Conservation (phyloP, 1,140 invertebrate species). For the Leptinotarsa texana region DNA sequence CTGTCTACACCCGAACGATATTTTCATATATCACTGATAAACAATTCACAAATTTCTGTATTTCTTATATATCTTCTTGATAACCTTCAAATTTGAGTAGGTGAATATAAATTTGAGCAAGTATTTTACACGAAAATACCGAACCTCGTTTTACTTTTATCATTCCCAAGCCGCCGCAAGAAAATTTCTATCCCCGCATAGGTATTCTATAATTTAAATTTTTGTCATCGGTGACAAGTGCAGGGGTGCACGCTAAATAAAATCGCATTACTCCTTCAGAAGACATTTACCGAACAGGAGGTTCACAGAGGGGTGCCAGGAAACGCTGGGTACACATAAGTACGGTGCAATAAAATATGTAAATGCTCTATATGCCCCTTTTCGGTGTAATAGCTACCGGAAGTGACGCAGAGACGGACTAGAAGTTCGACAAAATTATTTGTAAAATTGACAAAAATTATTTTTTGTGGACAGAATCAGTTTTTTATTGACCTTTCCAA, state of each 20-base stretch:
- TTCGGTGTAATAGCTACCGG: constrained; percentile 39
- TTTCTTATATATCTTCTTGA: too few species aligned
- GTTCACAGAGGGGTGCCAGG: constrained; percentile 31
- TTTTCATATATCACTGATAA: too few species aligned
- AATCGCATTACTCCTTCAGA: constrained; percentile 37
- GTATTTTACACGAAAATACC: too few species aligned
- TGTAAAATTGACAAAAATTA: too few species aligned
- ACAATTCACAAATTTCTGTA: too few species aligned
- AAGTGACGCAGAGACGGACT: neutral
- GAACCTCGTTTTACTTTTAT: too few species aligned
- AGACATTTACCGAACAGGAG: constrained; percentile 38
- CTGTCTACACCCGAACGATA: too few species aligned
- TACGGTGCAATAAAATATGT: constrained; percentile 46
- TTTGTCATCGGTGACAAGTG: neutral
- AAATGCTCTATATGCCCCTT: constrained; percentile 43
- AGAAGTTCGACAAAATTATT: neutral
- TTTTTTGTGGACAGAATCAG: too few species aligned
- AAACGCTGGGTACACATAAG: constrained; percentile 38
- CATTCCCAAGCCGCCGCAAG: too few species aligned
- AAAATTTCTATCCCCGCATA: neutral
- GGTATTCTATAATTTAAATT: constrained; percentile 15
- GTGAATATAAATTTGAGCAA: too few species aligned
- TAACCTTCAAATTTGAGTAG: too few species aligned
- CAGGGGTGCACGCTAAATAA: constrained; percentile 37
- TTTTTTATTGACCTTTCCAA: too few species aligned